A percentile compares a stretch with the other conserved stretches of the same genome.
These are phyloP conservation scores for Champsocephalus esox DNA, from an alignment of 2,797 vertebrate species.

Conservation along the genomic window DNA sequence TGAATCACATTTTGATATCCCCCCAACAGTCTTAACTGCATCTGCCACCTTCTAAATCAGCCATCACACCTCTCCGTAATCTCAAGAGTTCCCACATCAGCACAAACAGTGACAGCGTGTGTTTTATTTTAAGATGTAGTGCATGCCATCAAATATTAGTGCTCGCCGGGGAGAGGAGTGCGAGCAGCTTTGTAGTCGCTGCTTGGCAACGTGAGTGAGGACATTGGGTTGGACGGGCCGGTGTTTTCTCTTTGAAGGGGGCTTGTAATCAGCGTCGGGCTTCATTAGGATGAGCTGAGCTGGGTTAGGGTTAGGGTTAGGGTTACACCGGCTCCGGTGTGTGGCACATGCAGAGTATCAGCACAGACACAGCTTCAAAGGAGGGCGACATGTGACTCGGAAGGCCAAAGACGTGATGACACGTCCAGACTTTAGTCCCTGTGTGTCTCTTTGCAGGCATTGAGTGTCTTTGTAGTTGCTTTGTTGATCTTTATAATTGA, in stretches of 20 bases:
- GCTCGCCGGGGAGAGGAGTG: constrained; percentile 32
- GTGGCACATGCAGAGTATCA: no score
- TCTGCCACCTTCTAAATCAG: constrained; percentile 48
- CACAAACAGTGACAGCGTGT: constrained; percentile 35
- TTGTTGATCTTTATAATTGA: no score
- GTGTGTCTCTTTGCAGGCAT: no score
- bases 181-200: constrained; percentile 42
- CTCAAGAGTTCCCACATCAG: constrained; percentile 32
- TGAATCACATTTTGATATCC: constrained; percentile 48
- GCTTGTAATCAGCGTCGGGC: constrained; percentile 64
- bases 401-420: no score
- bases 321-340: no score
- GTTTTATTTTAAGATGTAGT: constrained; percentile 45
- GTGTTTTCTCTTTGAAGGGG: constrained; percentile 51
- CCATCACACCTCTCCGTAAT: constrained; percentile 21
- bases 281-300: constrained; percentile 58
- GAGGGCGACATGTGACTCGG: no score
- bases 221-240: constrained; percentile 56
- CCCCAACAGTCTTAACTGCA: constrained; percentile 29
- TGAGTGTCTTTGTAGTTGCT: no score
- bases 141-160: constrained; percentile 65
- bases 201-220: constrained; percentile 42
- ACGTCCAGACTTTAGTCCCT: no score
- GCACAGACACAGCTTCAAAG: no score
- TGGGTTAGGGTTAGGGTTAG: no score